These are phyloP conservation scores for Harmothoe impar DNA, from an alignment of 2,888 invertebrate species.

Conservation along the genomic window DNA sequence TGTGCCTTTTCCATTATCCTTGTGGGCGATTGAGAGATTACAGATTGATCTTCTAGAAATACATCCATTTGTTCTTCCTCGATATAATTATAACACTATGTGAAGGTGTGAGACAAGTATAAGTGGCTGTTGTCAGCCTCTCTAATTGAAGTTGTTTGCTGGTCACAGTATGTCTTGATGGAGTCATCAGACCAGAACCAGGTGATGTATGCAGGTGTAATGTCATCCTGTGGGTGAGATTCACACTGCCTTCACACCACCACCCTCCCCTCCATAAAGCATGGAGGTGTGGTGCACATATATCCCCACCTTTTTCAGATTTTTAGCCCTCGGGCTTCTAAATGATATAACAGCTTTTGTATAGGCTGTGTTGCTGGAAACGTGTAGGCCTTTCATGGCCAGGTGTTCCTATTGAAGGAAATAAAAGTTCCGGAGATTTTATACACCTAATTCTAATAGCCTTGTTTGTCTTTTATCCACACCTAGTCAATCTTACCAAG, in stretches of 20 bases:
- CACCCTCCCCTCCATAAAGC: neutral
- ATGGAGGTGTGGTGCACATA: neutral
- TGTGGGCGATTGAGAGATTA: too few species aligned
- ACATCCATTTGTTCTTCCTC: too few species aligned
- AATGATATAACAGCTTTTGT: neutral
- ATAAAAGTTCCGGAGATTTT: neutral
- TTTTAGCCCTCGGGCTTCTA: neutral
- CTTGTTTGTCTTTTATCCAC: neutral
- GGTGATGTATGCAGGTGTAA: conserved; percentile 19
- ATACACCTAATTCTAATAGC: neutral
- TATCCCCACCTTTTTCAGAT: neutral
- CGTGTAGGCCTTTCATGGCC: neutral
- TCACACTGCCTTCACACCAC: neutral
- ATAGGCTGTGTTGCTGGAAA: neutral
- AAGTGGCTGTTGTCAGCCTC: too few species aligned
- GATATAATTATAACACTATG: too few species aligned
- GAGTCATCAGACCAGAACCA: neutral
- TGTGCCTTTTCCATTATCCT: too few species aligned
- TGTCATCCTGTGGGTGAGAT: neutral
- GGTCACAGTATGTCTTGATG: neutral
- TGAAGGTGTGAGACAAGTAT: too few species aligned
- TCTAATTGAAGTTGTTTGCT: conserved; percentile 14
- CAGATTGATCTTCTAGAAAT: too few species aligned
- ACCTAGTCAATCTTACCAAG: neutral
- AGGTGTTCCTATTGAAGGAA: neutral